Conservation (phyloP, 2,113 vertebrate species). For the Syrmaticus mikado region DNA sequence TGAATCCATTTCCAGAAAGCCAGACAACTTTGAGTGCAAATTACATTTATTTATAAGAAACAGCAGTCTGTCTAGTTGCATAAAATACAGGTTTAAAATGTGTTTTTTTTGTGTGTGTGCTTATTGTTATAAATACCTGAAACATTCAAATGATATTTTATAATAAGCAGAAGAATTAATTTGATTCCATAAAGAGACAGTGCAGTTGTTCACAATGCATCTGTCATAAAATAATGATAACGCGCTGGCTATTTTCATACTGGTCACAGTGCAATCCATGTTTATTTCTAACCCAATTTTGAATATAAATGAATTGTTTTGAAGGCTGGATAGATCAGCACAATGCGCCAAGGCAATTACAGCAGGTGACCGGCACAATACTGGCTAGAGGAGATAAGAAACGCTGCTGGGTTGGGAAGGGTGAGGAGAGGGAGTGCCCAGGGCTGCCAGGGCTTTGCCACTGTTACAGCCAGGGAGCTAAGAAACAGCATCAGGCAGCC, state of each 20-base stretch:
- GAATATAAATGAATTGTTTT: constrained; percentile 45
- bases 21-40: neutral
- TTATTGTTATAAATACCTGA: neutral
- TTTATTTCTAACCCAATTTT: constrained; percentile 40
- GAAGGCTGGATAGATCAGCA: constrained; percentile 34
- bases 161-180: neutral
- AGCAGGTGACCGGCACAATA: neutral
- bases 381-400: constrained; percentile 46
- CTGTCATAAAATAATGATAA: neutral
- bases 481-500: neutral
- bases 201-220: neutral
- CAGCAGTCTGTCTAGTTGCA: neutral
- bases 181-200: neutral
- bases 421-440: neutral
- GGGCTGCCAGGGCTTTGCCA: neutral
- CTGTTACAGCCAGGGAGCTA: neutral
- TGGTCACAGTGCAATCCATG: fast-evolving
- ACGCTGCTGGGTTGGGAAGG: neutral
- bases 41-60: neutral
- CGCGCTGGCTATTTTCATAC: neutral
- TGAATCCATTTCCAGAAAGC: neutral
- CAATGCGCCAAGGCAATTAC: constrained; percentile 16
- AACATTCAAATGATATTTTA: neutral
- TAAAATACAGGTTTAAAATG: neutral
- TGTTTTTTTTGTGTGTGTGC: neutral